Base-by-base conservation (phyloP, 1,140 invertebrate genomes). In the Pogonomyrmex barbatus region DNA sequence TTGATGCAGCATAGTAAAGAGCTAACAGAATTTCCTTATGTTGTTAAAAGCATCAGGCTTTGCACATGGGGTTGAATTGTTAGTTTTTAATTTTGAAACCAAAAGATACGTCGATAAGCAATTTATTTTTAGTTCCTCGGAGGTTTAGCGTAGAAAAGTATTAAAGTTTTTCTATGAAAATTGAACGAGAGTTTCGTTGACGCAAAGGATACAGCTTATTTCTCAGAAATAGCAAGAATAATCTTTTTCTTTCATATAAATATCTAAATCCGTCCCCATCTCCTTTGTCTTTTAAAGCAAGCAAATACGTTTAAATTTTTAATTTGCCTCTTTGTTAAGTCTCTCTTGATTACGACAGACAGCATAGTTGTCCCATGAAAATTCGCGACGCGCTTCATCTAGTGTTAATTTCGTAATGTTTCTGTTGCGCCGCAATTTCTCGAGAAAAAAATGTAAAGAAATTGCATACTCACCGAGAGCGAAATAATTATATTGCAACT, bases 21-120 rank as follows among this genome's bases (percentile, higher is more conserved):
- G 14, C 2, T 42, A 60, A 71, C 10, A 42, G 10, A 33, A 47
- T 58, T 73, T 73, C 2, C 17, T 81, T 81, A 33, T 63, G 42
- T 9, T 33, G 24, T n/a, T 47, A 60, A 71, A 82, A 71, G 12
- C 30, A 6, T 36, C 17, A 5, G 17, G 2, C 52, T 81, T 39
- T 73, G n/a, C 45, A 10, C 39, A 30, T n/a, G 52, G 24, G 24
- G 17, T 4, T 24, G 4, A 71, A 71, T 24, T 58, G 39, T 82
- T 71, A 12, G 30, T 58, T 82, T 82, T 82, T 82, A 82, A 82
- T 82, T 30, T 14, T 12, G 24, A 47, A 39, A 45, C n/a, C 10
- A 3, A 73, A 58, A 58, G 65, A 14, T 62, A 39, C 39, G 30
- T 36, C 42, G 52, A 82, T 73, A 58, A 82, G 79, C 67, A 73